phyloP scores from a whole-genome alignment of 2,797 vertebrate genomes.

The Mus minutoides region DNA sequence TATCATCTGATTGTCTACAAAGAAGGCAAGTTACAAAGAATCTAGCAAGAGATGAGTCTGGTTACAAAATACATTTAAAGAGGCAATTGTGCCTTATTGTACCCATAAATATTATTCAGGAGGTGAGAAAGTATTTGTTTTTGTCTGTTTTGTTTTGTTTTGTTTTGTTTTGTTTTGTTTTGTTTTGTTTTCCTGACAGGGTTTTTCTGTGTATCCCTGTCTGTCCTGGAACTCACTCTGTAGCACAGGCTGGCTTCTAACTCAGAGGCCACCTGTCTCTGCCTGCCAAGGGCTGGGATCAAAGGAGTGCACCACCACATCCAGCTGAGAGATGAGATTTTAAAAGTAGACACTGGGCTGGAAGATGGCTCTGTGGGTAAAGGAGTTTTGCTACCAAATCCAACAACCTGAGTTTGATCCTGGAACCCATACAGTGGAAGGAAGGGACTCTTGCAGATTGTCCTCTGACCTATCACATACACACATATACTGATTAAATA shows the following conservation, averaged over 20 bases:
- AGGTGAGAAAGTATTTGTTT: background rate
- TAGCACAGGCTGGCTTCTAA: background rate
- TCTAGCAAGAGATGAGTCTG: background rate
- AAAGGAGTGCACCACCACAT: accelerated
- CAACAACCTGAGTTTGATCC: background rate
- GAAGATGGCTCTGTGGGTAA: background rate
- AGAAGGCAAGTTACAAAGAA: background rate
- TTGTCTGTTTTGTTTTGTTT: too few species aligned
- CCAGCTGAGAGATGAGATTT: background rate
- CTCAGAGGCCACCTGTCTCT: background rate
- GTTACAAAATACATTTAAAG: conserved; percentile 19
- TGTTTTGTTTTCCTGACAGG: too few species aligned
- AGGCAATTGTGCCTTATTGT: background rate
- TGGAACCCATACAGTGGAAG: background rate
- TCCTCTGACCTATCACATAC: background rate
- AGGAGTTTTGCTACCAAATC: background rate
- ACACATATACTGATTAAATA: background rate
- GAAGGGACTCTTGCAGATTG: background rate
- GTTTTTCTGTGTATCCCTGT: background rate
- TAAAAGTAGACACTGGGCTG: background rate
- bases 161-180: too few species aligned
- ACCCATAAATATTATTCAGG: background rate
- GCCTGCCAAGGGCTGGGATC: background rate
- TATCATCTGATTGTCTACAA: background rate
- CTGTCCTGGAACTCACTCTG: background rate